Base-by-base conservation (phyloP, 2,113 vertebrate species). In the Vulpes lagopus region DNA sequence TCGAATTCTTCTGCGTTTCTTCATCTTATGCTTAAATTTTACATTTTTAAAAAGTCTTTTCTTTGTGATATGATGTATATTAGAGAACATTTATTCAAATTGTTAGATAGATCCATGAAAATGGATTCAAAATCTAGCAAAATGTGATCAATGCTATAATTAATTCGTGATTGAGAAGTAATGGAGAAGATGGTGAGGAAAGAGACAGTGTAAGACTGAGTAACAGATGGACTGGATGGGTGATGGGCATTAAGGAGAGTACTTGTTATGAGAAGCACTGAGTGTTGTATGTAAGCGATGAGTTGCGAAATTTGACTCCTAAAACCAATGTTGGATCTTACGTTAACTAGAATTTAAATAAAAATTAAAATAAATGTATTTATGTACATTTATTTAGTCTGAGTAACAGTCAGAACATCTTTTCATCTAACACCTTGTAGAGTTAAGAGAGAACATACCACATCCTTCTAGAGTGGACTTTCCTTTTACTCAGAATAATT, bases 81-180 rank as follows among this genome's bases (percentile, higher is more conserved):
- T 76, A 82, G 27, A 85, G 49, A 81, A 82, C 57, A 51, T 69
- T 89, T 92, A 92, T 84, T 93, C 30, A 82, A 27, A 67, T 73
- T 73, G 17, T 60, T 82, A 35, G 1, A 60, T n/a, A 38, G 15
- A n/a, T 51, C 9, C 49, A 30, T 87, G 32, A 74, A 97, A 91
- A 95, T 76, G 35, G 38, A 51, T 84, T 79, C n/a, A 92, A 80
- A 89, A 60, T 22, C 69, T 23, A 51, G 22, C 74, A 43, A 87
- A 80, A 87, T 80, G n/a, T 83, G 64, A 55, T 55, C 84, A 76
- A 10, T 81, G 64, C 17, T 51, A 10, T 81, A 62, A 51, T 86
- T 95, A 76, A 76, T 91, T 80, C 30, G 35, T 73, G 35, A 86
- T 5, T 79, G 55, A 92, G 93, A 95, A 76, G 12, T 88, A 22